Evolutionary conservation across 2,113 vertebrate species (phyloP).

Genomic region (Odocoileus hemionus): DNA sequence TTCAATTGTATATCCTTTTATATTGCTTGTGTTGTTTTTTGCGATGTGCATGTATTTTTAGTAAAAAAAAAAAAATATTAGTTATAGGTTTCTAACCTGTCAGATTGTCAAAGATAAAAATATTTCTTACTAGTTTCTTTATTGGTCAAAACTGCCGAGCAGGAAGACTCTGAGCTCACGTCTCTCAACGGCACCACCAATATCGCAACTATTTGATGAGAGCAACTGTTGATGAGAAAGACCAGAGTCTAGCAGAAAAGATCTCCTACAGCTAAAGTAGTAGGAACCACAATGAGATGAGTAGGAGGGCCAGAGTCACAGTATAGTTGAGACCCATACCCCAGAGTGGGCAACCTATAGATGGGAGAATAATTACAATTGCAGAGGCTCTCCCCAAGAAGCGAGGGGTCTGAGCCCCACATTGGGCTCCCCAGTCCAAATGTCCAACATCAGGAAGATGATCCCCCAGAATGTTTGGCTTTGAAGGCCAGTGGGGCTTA

Average conservation of each 20-base stretch:
- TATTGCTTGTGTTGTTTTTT: neutral
- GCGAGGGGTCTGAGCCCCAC: neutral
- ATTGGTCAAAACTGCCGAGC: neutral
- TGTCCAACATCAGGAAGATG: neutral
- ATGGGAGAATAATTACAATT: neutral
- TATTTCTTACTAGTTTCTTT: neutral
- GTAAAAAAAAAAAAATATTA: neutral
- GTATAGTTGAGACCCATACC: neutral
- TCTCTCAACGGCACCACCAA: neutral
- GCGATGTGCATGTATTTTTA: neutral
- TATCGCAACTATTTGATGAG: neutral
- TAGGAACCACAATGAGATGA: neutral
- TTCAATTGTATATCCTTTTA: neutral
- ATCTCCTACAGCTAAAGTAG: neutral
- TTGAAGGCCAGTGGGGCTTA: neutral
- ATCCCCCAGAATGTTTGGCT: neutral
- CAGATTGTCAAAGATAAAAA: neutral
- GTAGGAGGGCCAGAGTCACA: neutral
- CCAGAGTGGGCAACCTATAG: neutral
- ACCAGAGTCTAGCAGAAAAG: neutral
- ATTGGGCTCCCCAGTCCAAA: neutral
- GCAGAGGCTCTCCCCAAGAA: neutral
- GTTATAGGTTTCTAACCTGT: neutral
- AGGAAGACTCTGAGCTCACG: neutral
- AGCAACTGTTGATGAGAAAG: neutral